phyloP scores from a whole-genome alignment of 2,113 vertebrate species.

The Antidorcas marsupialis region DNA sequence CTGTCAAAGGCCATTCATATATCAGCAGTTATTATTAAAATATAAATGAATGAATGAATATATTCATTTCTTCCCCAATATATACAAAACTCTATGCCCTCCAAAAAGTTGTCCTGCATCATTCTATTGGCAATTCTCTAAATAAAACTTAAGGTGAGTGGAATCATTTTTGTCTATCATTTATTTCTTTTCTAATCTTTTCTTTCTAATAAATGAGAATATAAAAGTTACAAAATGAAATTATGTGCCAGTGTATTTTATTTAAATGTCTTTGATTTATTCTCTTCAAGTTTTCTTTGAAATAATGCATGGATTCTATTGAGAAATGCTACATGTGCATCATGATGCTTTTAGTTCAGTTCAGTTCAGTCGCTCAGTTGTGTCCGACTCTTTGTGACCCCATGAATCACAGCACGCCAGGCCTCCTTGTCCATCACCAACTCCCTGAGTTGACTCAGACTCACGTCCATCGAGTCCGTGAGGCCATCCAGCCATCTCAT shows the following conservation, averaged over 20 bases:
- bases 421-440: too few relatives aligned
- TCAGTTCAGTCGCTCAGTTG: too few relatives aligned
- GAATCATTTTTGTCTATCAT: not conserved
- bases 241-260: not conserved
- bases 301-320: not conserved
- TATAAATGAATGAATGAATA: not conserved
- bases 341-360: not conserved
- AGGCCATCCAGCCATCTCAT: too few relatives aligned
- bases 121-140: not conserved
- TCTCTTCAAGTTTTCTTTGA: constrained; percentile 16
- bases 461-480: too few relatives aligned
- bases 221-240: not conserved
- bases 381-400: too few relatives aligned
- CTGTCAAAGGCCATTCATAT: not conserved
- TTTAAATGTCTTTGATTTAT: not conserved
- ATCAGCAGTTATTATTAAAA: constrained; percentile 21
- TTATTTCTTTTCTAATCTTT: not conserved
- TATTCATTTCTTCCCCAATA: not conserved
- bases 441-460: too few relatives aligned
- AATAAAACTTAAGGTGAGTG: not conserved
- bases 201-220: not conserved
- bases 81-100: not conserved
- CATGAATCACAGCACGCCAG: too few relatives aligned
- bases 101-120: not conserved
- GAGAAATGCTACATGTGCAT: not conserved